Conservation (phyloP, 2,797 vertebrate species). For the Pyrocephalus nanus region DNA sequence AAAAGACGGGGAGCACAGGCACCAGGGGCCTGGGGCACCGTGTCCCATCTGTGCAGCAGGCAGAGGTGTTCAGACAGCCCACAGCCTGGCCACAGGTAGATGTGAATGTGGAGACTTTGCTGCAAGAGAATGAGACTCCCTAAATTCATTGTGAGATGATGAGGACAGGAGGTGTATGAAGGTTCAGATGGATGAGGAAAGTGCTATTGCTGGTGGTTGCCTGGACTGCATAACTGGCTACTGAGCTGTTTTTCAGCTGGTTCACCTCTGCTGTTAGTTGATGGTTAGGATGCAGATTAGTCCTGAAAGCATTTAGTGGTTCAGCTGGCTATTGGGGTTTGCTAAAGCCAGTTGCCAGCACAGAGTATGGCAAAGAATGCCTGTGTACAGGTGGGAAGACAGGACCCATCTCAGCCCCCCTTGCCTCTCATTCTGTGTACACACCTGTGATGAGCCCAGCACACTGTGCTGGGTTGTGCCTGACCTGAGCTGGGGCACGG, state of each 20-base stretch:
- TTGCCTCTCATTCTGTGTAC: neutral
- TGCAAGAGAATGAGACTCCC: neutral
- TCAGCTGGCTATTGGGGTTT: neutral
- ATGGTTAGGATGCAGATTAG: neutral
- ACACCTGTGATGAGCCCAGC: neutral
- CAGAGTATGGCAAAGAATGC: neutral
- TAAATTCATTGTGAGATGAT: neutral
- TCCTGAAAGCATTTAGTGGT: neutral
- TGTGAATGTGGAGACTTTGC: neutral
- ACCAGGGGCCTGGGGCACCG: neutral
- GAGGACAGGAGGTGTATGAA: neutral
- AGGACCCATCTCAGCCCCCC: neutral
- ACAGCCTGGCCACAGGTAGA: neutral
- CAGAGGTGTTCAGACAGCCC: neutral
- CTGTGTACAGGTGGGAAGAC: neutral
- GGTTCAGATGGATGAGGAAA: neutral
- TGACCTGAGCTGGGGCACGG: accelerated
- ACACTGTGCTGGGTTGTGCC: neutral
- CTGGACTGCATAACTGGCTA: neutral
- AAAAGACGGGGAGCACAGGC: neutral
- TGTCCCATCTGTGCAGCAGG: neutral
- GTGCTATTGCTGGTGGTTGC: neutral
- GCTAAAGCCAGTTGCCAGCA: neutral
- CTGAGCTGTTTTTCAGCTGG: neutral
- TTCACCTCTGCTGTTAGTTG: neutral